These are phyloP conservation scores for Halisarca cf. caerulea DNA, from an alignment of 37 sponge, comb jelly and placozoan species.

Conservation along the genomic window DNA sequence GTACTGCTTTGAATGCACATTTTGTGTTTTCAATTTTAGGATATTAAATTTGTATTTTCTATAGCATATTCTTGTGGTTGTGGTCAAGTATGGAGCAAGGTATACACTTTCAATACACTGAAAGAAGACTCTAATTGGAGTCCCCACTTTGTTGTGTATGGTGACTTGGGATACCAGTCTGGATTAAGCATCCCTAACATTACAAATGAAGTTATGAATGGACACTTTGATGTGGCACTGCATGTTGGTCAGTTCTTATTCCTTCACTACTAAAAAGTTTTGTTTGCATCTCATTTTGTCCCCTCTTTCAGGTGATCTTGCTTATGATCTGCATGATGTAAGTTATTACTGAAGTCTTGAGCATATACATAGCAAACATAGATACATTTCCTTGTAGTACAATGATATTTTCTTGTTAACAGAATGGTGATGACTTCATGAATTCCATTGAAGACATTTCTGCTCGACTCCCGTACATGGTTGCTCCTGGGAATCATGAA, in stretches of 20 bases:
- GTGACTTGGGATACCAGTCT: constrained; percentile 31
- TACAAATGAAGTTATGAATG: constrained; percentile 1
- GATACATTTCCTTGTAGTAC: background rate
- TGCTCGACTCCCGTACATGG: constrained; percentile 59
- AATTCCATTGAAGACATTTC: constrained; percentile 34
- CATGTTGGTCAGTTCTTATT: constrained; percentile 24
- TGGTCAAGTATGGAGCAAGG: constrained; percentile 26
- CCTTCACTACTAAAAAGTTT: background rate
- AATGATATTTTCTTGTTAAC: background rate
- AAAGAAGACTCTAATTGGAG: constrained; percentile 31
- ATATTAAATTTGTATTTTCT: background rate
- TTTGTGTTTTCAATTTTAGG: too few relatives aligned
- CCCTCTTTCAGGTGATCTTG: constrained; percentile 28
- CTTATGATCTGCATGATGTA: constrained; percentile 24
- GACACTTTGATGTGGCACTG: background rate
- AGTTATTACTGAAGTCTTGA: background rate
- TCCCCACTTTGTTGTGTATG: constrained; percentile 36
- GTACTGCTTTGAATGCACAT: too few relatives aligned
- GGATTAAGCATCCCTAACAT: background rate
- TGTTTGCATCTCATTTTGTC: background rate
- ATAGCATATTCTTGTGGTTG: constrained; percentile 17
- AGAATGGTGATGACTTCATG: constrained; percentile 60
- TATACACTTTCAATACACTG: constrained; percentile 17
- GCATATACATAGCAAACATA: background rate
- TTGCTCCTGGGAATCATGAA: constrained; percentile 54